Evolutionary conservation across 1,140 invertebrate species (phyloP).

Genomic region (Aphaenogaster rudis): DNA sequence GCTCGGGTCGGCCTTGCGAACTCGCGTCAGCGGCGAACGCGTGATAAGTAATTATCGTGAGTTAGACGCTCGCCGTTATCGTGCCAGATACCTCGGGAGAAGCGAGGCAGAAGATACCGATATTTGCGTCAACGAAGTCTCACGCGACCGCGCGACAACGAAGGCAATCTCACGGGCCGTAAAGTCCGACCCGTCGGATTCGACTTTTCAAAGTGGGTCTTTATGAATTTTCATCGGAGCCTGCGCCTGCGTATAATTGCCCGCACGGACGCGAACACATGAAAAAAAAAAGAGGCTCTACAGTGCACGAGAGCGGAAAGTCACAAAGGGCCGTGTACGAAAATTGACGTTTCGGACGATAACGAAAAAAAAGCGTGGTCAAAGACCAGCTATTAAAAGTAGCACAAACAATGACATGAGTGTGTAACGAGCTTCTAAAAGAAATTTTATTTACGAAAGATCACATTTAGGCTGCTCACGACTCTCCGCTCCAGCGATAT

Average conservation of each 20-base stretch:
- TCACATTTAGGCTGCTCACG: neutral
- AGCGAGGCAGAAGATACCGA: neutral
- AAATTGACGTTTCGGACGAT: neutral
- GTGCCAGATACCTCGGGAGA: neutral
- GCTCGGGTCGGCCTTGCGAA: constrained; percentile 17
- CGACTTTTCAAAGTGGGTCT: constrained; percentile 17
- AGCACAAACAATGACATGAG: neutral
- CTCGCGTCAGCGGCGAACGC: constrained; percentile 16
- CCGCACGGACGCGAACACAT: neutral
- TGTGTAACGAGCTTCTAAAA: neutral
- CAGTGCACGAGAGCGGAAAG: neutral
- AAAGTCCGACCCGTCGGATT: neutral
- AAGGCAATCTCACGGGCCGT: neutral
- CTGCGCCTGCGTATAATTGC: constrained; percentile 38
- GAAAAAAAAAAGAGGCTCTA: neutral
- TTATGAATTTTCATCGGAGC: constrained; percentile 25
- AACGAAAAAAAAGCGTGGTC: neutral
- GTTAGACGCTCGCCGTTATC: constrained; percentile 49
- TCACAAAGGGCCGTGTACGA: neutral
- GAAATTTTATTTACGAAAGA: neutral
- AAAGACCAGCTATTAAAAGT: constrained; percentile 4
- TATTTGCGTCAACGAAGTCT: neutral
- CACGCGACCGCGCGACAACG: neutral
- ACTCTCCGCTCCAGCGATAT: constrained; percentile 7
- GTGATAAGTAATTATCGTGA: constrained; percentile 51